Evolutionary conservation across 1,140 invertebrate genomes (phyloP).

Genomic region (Pogonognathellus flavescens): DNA sequence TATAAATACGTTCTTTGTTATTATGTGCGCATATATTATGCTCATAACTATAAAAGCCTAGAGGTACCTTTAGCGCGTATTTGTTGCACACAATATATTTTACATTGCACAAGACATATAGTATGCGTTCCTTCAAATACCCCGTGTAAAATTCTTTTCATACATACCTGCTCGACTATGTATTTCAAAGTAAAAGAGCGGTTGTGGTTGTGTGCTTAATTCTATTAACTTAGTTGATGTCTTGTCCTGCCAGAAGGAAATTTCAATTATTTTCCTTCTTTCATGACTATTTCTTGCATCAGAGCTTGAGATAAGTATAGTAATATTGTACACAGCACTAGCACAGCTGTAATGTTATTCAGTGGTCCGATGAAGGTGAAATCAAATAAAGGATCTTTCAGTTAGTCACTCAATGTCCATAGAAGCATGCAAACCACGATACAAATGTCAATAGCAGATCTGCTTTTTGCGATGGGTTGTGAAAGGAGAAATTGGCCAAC

Average conservation of each 20-base stretch:
- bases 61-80: too few species aligned
- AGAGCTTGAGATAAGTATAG: too few species aligned
- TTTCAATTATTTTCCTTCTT: neutral
- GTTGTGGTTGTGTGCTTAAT: neutral
- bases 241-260: neutral
- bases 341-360: neutral
- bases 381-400: conserved; percentile 37
- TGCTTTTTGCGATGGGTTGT: neutral
- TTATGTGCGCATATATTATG: neutral
- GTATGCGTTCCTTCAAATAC: too few species aligned
- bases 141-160: neutral
- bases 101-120: too few species aligned
- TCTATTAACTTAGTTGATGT: conserved; percentile 22
- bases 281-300: neutral
- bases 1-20: neutral
- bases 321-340: neutral
- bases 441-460: conserved; percentile 42
- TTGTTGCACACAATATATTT: too few species aligned
- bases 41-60: too few species aligned
- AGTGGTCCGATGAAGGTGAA: neutral
- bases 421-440: conserved; percentile 40
- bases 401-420: conserved; percentile 46
- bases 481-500: conserved; percentile 17
- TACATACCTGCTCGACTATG: neutral
- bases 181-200: neutral